Conservation (phyloP, 2,797 vertebrate species). For the Alfaro cultratus region DNA sequence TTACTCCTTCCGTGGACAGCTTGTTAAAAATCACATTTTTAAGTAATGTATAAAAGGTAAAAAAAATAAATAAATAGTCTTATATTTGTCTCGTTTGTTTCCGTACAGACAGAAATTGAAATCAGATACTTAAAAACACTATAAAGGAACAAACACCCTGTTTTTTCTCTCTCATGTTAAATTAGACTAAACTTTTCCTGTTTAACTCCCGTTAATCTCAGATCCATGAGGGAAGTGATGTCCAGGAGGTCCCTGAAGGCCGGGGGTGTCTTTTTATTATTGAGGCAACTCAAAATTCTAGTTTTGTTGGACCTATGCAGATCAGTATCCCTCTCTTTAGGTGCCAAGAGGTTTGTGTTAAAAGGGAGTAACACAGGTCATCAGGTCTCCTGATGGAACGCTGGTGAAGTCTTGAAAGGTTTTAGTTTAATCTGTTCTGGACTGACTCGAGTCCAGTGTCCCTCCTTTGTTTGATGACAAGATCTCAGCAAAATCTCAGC, state of each 20-base stretch:
- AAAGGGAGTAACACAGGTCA: neutral
- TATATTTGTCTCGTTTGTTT: neutral
- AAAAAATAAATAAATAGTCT: neutral
- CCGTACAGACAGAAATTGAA: neutral
- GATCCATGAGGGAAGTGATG: neutral
- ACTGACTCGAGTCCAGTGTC: neutral
- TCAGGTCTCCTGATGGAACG: neutral
- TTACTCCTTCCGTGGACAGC: neutral
- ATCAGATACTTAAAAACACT: neutral
- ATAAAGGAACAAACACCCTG: neutral
- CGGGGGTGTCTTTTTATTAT: neutral
- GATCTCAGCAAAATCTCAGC: too few relatives aligned
- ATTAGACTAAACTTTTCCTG: neutral
- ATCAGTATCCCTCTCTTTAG: neutral
- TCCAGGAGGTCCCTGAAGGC: neutral
- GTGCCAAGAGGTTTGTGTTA: neutral
- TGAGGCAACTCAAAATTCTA: neutral
- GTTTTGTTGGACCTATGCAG: neutral
- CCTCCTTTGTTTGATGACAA: neutral
- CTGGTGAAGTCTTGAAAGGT: neutral
- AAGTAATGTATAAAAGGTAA: neutral
- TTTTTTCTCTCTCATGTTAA: too few relatives aligned
- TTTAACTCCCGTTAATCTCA: neutral
- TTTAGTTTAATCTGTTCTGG: neutral
- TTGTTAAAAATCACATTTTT: slow-evolving; percentile 1